phyloP scores from a whole-genome alignment of 1,140 invertebrate species.

The Phymorhynchus buccinoides region DNA sequence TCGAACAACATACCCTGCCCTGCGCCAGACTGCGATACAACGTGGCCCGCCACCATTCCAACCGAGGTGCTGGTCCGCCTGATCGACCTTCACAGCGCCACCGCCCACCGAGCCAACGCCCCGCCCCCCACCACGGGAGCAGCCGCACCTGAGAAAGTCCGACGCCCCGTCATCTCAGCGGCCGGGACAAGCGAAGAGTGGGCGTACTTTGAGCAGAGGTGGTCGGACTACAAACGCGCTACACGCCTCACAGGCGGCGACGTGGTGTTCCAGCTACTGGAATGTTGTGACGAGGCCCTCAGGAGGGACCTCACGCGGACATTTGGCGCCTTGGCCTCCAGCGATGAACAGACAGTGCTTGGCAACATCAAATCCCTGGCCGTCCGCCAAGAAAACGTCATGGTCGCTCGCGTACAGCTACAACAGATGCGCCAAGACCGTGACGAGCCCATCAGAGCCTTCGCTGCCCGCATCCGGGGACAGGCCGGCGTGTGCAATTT shows the following conservation, averaged over 20 bases:
- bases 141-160: not conserved
- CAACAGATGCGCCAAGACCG: constrained; percentile 37
- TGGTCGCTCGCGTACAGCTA: constrained; percentile 46
- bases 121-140: not conserved
- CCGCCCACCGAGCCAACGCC: not conserved
- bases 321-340: constrained; percentile 39
- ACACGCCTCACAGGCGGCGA: constrained; percentile 42
- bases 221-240: constrained; percentile 21
- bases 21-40: not conserved
- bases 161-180: not conserved
- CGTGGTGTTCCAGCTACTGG: constrained; percentile 43
- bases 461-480: constrained; percentile 39
- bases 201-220: not conserved
- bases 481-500: constrained; percentile 49
- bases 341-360: constrained; percentile 44
- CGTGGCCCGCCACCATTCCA: not conserved
- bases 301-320: constrained; percentile 48
- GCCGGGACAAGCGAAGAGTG: not conserved
- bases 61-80: not conserved
- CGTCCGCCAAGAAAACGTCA: constrained; percentile 50
- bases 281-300: constrained; percentile 52
- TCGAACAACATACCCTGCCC: not conserved
- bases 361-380: constrained; percentile 41
- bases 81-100: not conserved
- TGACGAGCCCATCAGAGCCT: constrained; percentile 40